A percentile compares a stretch with the other conserved stretches of the same genome.
These are phyloP conservation scores for Gibbula magus DNA, from an alignment of 2,888 invertebrate genomes.

Conservation along the genomic window DNA sequence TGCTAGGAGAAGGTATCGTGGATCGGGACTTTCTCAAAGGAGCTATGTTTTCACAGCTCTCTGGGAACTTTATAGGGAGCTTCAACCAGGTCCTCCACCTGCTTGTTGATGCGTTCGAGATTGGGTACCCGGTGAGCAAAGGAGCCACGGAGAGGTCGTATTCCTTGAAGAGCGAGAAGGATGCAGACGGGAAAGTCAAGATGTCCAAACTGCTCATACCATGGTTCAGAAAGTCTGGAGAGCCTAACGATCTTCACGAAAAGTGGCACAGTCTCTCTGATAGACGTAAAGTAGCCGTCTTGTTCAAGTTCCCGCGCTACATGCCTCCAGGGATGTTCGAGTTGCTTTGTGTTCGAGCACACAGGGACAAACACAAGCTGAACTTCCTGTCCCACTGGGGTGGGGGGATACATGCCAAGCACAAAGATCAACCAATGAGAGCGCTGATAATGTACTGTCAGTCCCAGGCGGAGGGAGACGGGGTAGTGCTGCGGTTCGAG, in stretches of 20 bases:
- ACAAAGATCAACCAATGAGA: conserved; percentile 47
- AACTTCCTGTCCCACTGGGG: conserved; percentile 66
- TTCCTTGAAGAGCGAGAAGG: conserved; percentile 26
- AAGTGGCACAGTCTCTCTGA: conserved; percentile 49
- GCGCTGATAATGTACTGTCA: conserved; percentile 39
- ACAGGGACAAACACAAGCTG: conserved; percentile 53
- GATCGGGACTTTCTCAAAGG: conserved; percentile 67
- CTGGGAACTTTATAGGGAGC: conserved; percentile 54
- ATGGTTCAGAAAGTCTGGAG: conserved; percentile 59
- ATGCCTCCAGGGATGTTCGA: conserved; percentile 72
- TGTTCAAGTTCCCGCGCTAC: conserved; percentile 66
- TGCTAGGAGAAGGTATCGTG: conserved; percentile 61
- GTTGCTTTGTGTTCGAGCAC: conserved; percentile 60
- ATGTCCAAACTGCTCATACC: conserved; percentile 61
- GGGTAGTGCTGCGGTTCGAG: conserved; percentile 41
- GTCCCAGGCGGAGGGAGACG: background rate
- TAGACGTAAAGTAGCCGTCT: conserved; percentile 52
- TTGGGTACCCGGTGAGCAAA: conserved; percentile 65
- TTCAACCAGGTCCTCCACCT: conserved; percentile 52
- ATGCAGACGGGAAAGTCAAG: conserved; percentile 44
- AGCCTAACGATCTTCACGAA: conserved; percentile 53
- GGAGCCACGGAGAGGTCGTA: conserved; percentile 38
- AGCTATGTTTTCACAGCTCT: conserved; percentile 57
- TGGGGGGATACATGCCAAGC: conserved; percentile 63
- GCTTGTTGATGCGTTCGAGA: conserved; percentile 60